Base-by-base conservation (phyloP, 2,797 vertebrate species). In the Bovichtus variegatus region DNA sequence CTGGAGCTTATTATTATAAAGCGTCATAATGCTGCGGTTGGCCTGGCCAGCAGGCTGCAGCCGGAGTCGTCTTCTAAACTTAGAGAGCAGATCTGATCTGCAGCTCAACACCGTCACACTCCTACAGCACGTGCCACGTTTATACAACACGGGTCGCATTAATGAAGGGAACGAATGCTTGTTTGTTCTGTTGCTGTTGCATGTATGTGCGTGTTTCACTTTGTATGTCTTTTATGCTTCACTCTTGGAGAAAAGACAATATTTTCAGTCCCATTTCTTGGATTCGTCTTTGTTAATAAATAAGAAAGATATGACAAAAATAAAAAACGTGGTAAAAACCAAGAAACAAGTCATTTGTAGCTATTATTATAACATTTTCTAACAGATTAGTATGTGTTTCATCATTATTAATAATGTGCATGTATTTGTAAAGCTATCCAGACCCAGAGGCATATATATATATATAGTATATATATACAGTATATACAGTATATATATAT, bases 1-100 rank as follows among this genome's bases (percentile, higher is more conserved):
- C 72, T 7, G 67, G 68, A 41, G 85, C 62, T 81, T 72, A 76
- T 81, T 23, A 13, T 60, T 75, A 64, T 84, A 89, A 88, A 91
- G 51, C 19, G 65, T 54, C 58, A 57, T 68, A 85, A 75, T 60
- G 78, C 84, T 69, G 60, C 41, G 50, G 82, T 74, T 76, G 76
- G 60, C 76, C 74, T 5, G 53, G 53, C 64, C 47, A 43, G n/a
- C 58, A 11, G 55, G 70, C 68, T 63, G 49, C 74, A 76, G 70
- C 70, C 61, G 2, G 18, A 77, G 55, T 76, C 77, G 64, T 84
- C 60, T 25, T 81, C 84, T 78, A 80, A 88, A 87, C 80, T 53
- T 69, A 83, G 77, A 78, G 78, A 49, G 53, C 54, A 76, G 78
- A 76, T 81, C 75, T 86, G 83, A 84, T 74, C 75, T 65, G 63